These are phyloP conservation scores for Oreortyx pictus DNA, from an alignment of 2,797 vertebrate species.

Conservation along the genomic window DNA sequence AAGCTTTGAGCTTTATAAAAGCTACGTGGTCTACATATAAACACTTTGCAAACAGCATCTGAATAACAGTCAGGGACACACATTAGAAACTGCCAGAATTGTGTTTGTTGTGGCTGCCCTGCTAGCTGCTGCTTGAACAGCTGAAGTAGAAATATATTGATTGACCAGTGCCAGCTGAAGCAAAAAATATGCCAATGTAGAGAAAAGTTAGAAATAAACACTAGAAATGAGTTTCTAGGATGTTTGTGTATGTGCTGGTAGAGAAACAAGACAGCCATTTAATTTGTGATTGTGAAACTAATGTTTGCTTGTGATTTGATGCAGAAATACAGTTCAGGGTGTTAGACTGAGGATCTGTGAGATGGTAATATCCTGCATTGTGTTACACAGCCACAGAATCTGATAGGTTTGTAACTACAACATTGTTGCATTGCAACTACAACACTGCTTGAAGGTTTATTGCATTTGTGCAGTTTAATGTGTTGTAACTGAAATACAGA, in stretches of 20 bases:
- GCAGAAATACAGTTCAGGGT: neutral
- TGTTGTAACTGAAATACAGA: neutral
- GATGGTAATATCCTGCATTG: neutral
- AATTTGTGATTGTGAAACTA: neutral
- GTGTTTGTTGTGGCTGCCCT: constrained; percentile 79
- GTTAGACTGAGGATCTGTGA: neutral
- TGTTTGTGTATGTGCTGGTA: neutral
- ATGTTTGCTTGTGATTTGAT: neutral
- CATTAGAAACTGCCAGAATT: constrained; percentile 68
- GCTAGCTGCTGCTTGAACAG: constrained; percentile 68
- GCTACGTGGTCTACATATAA: constrained; percentile 79
- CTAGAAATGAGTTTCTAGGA: constrained; percentile 6
- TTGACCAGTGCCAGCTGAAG: constrained; percentile 71
- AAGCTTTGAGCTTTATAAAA: constrained; percentile 64
- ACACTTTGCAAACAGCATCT: constrained; percentile 72
- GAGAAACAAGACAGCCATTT: neutral
- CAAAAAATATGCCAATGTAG: neutral
- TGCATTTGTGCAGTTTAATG: neutral
- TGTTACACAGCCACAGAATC: neutral
- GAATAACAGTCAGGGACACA: constrained; percentile 72
- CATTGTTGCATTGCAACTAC: neutral
- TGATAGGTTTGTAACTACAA: neutral
- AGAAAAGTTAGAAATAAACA: constrained; percentile 50
- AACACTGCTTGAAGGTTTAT: neutral
- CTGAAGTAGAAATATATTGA: constrained; percentile 74